A percentile compares a stretch with the other conserved stretches of the same genome.
These are phyloP conservation scores for Strix uralensis DNA, from an alignment of 2,113 vertebrate species.

Conservation along the genomic window DNA sequence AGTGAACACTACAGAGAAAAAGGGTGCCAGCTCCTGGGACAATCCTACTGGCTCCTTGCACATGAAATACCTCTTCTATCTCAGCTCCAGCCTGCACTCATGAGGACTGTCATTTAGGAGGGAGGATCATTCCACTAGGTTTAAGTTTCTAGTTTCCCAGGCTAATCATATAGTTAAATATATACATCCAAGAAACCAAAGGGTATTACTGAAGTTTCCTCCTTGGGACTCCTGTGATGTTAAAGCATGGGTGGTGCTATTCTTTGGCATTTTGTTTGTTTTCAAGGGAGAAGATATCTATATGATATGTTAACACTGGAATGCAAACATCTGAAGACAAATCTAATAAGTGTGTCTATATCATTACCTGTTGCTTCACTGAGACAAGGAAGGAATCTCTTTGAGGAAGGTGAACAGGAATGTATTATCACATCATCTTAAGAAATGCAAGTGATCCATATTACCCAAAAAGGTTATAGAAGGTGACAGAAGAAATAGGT, in stretches of 20 bases:
- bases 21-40: background rate
- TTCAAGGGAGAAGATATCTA: background rate
- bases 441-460: background rate
- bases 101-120: background rate
- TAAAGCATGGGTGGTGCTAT: background rate
- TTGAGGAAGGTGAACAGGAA: background rate
- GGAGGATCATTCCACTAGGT: background rate
- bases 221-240: background rate
- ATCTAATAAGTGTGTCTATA: background rate
- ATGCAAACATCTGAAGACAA: background rate
- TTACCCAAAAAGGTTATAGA: background rate
- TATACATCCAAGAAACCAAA: background rate
- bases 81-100: background rate
- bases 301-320: background rate
- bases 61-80: background rate
- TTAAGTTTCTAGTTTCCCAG: background rate
- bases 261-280: background rate
- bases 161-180: background rate
- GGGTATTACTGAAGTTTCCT: background rate
- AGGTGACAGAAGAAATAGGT: background rate
- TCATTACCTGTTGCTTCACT: slow-evolving; percentile 6
- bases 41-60: background rate
- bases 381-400: background rate
- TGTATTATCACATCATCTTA: background rate
- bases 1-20: background rate